These are phyloP conservation scores for Vireo griseus DNA, from an alignment of 2,797 vertebrate species.

Conservation along the genomic window DNA sequence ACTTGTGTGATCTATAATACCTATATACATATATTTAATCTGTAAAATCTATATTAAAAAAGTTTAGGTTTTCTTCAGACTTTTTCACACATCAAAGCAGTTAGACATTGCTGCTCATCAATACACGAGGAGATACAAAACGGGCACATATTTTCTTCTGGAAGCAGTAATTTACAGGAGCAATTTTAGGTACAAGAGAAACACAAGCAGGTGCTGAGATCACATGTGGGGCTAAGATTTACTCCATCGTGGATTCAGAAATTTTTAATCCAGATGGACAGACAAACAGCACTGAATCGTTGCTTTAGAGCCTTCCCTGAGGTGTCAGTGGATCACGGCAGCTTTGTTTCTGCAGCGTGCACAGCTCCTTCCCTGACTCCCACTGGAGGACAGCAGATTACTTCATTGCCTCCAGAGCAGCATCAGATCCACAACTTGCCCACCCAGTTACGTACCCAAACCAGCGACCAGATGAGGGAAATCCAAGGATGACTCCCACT, in stretches of 20 bases:
- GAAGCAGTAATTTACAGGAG: neutral
- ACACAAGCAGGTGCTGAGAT: neutral
- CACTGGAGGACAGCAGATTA: neutral
- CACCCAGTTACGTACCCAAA: rapidly evolving
- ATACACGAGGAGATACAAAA: neutral
- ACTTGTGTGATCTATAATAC: neutral
- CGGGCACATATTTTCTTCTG: neutral
- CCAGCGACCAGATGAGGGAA: neutral
- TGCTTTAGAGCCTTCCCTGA: neutral
- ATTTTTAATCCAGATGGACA: neutral
- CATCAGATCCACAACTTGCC: neutral
- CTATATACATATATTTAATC: neutral
- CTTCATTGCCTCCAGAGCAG: neutral
- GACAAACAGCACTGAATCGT: neutral
- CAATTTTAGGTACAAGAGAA: neutral
- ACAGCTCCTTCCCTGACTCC: neutral
- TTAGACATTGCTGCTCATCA: neutral
- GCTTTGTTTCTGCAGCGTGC: neutral
- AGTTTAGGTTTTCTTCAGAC: neutral
- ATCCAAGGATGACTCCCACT: neutral
- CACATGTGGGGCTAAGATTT: neutral
- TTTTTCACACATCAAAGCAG: neutral
- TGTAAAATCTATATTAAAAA: neutral
- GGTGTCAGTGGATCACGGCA: neutral
- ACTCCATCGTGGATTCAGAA: neutral